Evolutionary conservation across 37 sponge, comb jelly and placozoan species (phyloP).

Genomic region (Ianthella basta): DNA sequence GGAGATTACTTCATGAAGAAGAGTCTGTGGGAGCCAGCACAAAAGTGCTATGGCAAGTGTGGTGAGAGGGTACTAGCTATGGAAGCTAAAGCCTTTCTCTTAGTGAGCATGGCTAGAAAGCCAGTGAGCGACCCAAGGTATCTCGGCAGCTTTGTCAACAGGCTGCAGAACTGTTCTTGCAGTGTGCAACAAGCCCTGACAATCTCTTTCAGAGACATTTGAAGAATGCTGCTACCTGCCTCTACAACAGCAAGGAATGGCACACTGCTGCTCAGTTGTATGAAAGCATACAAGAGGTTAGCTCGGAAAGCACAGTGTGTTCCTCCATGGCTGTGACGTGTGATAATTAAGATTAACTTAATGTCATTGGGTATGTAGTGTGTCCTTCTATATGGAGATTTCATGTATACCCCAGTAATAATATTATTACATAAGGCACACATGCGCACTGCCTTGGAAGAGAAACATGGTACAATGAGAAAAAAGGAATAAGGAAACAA

Average conservation of each 20-base stretch:
- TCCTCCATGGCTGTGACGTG: no score
- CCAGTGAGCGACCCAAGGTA: neutral
- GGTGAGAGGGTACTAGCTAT: conserved; percentile 33
- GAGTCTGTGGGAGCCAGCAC: conserved; percentile 61
- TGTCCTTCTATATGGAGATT: no score
- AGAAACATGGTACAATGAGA: no score
- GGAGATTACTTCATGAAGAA: conserved; percentile 74
- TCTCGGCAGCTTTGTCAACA: conserved; percentile 28
- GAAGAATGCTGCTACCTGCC: conserved; percentile 58
- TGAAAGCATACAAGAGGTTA: conserved; percentile 53
- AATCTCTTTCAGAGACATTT: conserved; percentile 38
- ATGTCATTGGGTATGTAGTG: no score
- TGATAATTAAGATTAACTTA: no score
- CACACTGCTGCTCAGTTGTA: conserved; percentile 64
- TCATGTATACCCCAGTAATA: no score
- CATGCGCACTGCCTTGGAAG: no score
- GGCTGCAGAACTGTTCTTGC: conserved; percentile 63
- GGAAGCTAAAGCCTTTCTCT: conserved; percentile 46
- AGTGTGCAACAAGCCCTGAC: conserved; percentile 35
- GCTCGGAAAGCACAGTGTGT: no score
- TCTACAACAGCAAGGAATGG: conserved; percentile 42
- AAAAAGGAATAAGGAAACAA: no score
- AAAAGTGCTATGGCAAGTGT: conserved; percentile 65
- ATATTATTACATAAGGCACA: no score
- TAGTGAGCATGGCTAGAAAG: conserved; percentile 20